Conservation (phyloP, 2,888 invertebrate genomes). For the Ypsolopha scabrella region DNA sequence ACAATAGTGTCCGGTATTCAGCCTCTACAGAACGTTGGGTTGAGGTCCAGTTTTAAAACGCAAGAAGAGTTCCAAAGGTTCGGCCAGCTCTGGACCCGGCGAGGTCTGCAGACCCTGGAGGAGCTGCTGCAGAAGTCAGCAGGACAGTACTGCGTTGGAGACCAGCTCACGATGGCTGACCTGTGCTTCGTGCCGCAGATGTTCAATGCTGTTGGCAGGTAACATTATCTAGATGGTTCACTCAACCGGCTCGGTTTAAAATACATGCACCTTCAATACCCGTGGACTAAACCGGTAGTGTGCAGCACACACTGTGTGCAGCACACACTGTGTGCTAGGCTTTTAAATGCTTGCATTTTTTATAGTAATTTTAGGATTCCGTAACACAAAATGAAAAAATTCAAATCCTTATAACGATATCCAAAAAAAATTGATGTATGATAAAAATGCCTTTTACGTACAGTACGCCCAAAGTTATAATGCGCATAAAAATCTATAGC, state of each 20-base stretch:
- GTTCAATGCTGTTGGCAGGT: conserved; percentile 70
- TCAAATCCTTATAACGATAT: too few species aligned
- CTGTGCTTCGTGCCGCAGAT: conserved; percentile 76
- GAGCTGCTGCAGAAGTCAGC: conserved; percentile 46
- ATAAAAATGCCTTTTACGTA: too few species aligned
- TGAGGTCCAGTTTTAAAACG: conserved; percentile 45
- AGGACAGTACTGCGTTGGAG: conserved; percentile 70
- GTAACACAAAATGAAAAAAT: too few species aligned
- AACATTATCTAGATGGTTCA: background rate
- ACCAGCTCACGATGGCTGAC: conserved; percentile 75
- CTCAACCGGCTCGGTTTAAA: too few species aligned
- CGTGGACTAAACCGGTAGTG: too few species aligned
- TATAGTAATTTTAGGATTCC: too few species aligned
- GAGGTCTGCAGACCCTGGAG: conserved; percentile 72
- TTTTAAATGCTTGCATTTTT: background rate
- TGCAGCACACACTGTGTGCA: too few species aligned
- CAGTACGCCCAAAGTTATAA: too few species aligned
- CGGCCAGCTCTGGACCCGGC: conserved; percentile 59
- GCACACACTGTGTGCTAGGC: too few species aligned
- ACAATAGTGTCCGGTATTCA: conserved; percentile 75
- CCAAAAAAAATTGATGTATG: too few species aligned
- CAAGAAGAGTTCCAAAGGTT: conserved; percentile 56
- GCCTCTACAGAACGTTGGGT: conserved; percentile 74
- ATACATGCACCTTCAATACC: too few species aligned
- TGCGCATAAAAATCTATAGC: too few species aligned